Evolutionary conservation across 2,113 vertebrate genomes (phyloP).

Genomic region (Ceyx melanurus): DNA sequence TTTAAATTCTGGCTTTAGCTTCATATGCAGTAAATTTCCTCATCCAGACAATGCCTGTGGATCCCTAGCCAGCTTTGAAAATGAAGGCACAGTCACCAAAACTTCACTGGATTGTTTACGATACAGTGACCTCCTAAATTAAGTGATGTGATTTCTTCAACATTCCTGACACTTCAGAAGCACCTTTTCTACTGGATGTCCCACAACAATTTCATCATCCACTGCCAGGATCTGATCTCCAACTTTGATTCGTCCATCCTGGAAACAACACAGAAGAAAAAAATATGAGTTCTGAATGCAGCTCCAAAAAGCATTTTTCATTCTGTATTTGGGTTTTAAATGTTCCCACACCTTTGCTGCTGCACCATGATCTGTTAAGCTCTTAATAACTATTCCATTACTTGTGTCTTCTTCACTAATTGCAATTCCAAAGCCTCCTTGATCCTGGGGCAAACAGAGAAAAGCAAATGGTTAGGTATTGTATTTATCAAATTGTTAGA

Average conservation of each 20-base stretch:
- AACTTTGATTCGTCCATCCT: constrained; percentile 86
- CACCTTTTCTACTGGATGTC: constrained; percentile 87
- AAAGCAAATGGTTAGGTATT: background rate
- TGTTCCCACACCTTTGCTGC: constrained; percentile 74
- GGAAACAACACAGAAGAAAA: background rate
- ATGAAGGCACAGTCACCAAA: background rate
- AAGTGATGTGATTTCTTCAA: background rate
- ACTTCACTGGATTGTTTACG: background rate
- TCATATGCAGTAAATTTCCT: background rate
- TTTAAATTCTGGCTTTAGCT: background rate
- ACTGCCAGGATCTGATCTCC: constrained; percentile 85
- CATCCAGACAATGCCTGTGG: background rate
- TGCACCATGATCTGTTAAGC: constrained; percentile 80
- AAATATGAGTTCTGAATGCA: background rate
- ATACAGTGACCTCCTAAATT: background rate
- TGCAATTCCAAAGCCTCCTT: constrained; percentile 82
- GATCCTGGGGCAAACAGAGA: constrained; percentile 77
- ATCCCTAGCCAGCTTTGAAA: background rate
- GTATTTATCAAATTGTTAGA: background rate
- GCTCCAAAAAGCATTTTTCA: background rate
- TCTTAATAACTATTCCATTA: constrained; percentile 80
- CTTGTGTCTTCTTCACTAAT: constrained; percentile 84
- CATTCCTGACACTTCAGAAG: constrained; percentile 1
- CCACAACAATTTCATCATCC: constrained; percentile 85
- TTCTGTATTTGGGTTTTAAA: background rate